Evolutionary conservation across 2,113 vertebrate genomes (phyloP), one percentile per base, ranked within the genome.

Genomic region (Todiramphus chloris): DNA sequence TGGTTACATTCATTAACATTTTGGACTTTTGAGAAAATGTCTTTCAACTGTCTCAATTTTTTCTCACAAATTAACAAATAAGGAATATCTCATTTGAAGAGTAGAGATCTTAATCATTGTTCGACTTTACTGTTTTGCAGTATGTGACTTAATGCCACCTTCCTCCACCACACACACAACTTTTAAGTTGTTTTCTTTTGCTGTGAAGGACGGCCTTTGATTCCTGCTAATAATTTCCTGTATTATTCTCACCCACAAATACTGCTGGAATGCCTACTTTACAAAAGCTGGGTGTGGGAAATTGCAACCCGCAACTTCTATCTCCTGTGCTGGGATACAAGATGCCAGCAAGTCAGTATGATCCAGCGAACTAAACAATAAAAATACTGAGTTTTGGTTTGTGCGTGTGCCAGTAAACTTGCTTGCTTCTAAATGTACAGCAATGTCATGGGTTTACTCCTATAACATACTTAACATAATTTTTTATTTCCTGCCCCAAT

Each of bases 131-230:
- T 72, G 4, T 50, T 86, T 53, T 0, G 0, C 44, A 9, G 2
- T 43, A 1, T 30, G 8, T 58, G 14, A 62, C 69, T 76, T 69
- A 76, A 50, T 73, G 35, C 44, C 20, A 46, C 21, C 19, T 50
- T 63, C 13, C 5, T 5, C 18, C 13, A 16, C 44, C 33, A 35
- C 6, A 8, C 6, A 8, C 41, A 16, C 0, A 0, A 20, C 64
- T 83, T 81, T 6, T 8, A 60, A 73, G 23, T 48, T 7, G n/a
- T 35, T 77, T 53, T 53, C 35, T 39, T 77, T 50, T 84, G 6
- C 41, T 82, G 9, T 44, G 20, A 53, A 74, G 39, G 16, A 24
- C 17, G 33, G 18, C 27, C 17, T 67, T 68, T 67, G 43, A 50
- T 72, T 67, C 25, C 27, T n/a, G n/a, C n/a, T 82, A n/a, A 27